Evolutionary conservation across 2,888 invertebrate species (phyloP).

Genomic region (Harmothoe impar): DNA sequence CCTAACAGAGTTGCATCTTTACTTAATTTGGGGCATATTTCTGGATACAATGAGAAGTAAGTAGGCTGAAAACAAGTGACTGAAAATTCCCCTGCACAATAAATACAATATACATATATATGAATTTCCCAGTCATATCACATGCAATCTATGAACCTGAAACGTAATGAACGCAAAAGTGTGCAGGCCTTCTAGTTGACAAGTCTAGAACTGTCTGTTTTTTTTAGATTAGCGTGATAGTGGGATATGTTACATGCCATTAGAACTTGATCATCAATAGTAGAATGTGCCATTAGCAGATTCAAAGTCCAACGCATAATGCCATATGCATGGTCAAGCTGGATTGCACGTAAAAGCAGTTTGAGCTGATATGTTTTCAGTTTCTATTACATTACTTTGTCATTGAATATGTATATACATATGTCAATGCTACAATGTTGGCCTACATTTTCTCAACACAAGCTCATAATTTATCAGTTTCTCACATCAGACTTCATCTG

Average conservation of each 20-base stretch:
- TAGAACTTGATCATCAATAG: too few species aligned
- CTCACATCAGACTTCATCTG: too few species aligned
- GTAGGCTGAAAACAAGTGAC: not conserved
- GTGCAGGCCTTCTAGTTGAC: too few species aligned
- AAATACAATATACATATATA: not conserved
- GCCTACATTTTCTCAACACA: too few species aligned
- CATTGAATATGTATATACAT: not conserved
- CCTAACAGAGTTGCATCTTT: not conserved
- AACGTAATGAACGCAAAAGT: not conserved
- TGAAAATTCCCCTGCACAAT: not conserved
- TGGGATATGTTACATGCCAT: too few species aligned
- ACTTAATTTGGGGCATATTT: not conserved
- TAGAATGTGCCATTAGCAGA: too few species aligned
- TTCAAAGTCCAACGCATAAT: too few species aligned
- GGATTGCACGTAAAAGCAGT: constrained; percentile 11
- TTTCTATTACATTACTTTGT: not conserved
- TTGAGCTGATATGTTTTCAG: constrained; percentile 4
- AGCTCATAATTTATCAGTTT: too few species aligned
- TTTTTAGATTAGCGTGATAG: too few species aligned
- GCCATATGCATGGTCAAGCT: not conserved
- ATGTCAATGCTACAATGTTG: too few species aligned
- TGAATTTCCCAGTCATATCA: not conserved
- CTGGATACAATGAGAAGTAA: not conserved
- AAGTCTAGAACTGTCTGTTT: too few species aligned
- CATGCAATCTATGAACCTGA: not conserved